Evolutionary conservation across 2,888 invertebrate genomes (phyloP).

Genomic region (Lithophane socia): DNA sequence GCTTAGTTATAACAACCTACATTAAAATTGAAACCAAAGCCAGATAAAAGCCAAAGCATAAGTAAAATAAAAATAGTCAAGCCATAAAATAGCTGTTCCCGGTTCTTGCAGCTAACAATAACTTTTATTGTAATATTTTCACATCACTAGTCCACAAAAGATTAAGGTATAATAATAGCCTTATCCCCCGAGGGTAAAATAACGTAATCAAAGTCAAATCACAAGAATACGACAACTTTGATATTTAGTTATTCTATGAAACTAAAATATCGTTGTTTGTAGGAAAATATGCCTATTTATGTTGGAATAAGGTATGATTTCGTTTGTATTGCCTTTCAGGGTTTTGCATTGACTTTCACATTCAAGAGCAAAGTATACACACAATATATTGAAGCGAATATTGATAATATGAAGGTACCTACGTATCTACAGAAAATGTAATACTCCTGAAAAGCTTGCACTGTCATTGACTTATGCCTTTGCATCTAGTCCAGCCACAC

Average conservation of each 20-base stretch:
- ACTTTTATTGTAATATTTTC: slow-evolving; percentile 16
- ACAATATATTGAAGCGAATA: not conserved
- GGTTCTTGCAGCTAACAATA: not conserved
- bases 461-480: not conserved
- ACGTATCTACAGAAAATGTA: not conserved
- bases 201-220: slow-evolving; percentile 18
- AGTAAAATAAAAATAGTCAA: slow-evolving; percentile 7
- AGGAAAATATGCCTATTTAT: not conserved
- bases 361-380: not conserved
- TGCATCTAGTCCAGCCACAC: not conserved
- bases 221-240: not conserved
- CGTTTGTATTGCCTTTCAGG: not conserved
- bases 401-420: not conserved
- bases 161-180: slow-evolving; percentile 15
- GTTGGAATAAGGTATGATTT: not conserved
- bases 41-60: not conserved
- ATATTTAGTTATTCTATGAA: slow-evolving; percentile 14
- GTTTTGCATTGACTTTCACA: not conserved
- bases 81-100: not conserved
- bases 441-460: not conserved
- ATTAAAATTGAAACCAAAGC: too few relatives aligned
- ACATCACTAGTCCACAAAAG: slow-evolving; percentile 12
- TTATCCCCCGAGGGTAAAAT: not conserved
- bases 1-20: too few relatives aligned
- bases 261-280: not conserved